A percentile compares a stretch with the other conserved stretches of the same genome.
These are phyloP conservation scores for Colossoma macropomum DNA, from an alignment of 2,113 vertebrate species.

Conservation along the genomic window DNA sequence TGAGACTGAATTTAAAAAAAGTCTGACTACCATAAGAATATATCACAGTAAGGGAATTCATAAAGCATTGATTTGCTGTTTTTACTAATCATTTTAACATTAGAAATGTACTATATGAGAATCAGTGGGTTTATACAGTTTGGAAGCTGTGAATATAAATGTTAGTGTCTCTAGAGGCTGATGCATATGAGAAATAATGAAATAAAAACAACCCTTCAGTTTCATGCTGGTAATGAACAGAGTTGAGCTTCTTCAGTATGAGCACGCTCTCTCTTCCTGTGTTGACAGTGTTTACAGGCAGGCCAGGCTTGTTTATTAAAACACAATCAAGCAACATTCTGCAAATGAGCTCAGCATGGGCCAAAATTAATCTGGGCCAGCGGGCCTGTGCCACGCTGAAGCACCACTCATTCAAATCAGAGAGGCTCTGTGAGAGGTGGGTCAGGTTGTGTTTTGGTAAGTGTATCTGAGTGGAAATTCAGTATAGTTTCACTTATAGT, in stretches of 20 bases:
- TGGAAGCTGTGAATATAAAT: no score
- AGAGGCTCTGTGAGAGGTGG: background rate
- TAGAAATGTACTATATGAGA: no score
- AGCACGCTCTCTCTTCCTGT: background rate
- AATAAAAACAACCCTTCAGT: constrained; percentile 21
- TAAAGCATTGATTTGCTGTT: no score
- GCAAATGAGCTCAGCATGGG: background rate
- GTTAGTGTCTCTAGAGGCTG: no score
- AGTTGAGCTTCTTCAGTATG: background rate
- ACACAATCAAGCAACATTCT: background rate
- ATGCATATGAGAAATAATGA: background rate
- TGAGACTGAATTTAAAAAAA: no score
- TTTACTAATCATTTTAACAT: no score
- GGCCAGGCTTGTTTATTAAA: constrained; percentile 16
- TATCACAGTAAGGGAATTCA: no score
- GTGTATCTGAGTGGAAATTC: background rate
- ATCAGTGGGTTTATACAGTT: no score
- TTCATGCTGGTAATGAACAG: background rate
- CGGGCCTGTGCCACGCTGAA: background rate
- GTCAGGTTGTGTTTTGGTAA: background rate
- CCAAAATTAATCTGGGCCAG: background rate
- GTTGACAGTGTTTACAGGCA: background rate
- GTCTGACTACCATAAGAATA: no score
- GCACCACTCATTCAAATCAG: background rate
- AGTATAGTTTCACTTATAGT: background rate